phyloP scores from a whole-genome alignment of 2,113 vertebrate genomes.

The Peromyscus maniculatus region DNA sequence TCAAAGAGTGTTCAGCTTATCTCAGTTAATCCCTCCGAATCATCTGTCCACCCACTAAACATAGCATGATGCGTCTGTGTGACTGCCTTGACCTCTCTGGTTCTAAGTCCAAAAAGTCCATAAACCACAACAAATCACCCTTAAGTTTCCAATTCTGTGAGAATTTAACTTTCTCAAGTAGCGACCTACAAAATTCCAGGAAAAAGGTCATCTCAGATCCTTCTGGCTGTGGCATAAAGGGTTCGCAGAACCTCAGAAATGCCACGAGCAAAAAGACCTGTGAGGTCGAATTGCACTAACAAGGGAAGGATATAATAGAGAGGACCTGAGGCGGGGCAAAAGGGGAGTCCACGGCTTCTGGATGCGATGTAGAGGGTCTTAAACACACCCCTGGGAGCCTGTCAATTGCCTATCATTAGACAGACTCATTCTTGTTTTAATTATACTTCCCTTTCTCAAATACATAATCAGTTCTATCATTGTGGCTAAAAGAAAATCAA shows the following conservation, averaged over 20 bases:
- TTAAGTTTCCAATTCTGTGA: slow-evolving; percentile 44
- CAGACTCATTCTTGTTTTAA: slow-evolving; percentile 37
- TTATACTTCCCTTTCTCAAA: slow-evolving; percentile 15
- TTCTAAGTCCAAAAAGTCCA: background rate
- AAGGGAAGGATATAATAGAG: background rate
- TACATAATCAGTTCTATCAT: background rate
- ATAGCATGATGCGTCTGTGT: rapidly evolving
- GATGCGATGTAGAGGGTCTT: background rate
- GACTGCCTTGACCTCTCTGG: background rate
- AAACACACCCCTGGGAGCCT: background rate
- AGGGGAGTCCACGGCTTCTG: background rate
- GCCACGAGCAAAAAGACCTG: background rate
- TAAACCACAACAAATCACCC: slow-evolving; percentile 48
- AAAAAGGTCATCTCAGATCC: background rate
- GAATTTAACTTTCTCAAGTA: slow-evolving; percentile 19
- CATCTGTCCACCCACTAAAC: background rate
- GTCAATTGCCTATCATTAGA: background rate
- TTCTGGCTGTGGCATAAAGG: background rate
- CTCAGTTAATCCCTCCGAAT: background rate
- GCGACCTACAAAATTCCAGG: background rate
- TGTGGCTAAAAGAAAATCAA: background rate
- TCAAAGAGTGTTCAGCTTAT: background rate
- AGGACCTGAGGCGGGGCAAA: background rate
- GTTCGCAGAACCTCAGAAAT: slow-evolving; percentile 5
- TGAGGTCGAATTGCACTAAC: background rate